Percentiles rank a stretch among this genome's conserved stretches.
Conservation (phyloP, 2,113 vertebrate genomes). For the Archocentrus centrarchus region DNA sequence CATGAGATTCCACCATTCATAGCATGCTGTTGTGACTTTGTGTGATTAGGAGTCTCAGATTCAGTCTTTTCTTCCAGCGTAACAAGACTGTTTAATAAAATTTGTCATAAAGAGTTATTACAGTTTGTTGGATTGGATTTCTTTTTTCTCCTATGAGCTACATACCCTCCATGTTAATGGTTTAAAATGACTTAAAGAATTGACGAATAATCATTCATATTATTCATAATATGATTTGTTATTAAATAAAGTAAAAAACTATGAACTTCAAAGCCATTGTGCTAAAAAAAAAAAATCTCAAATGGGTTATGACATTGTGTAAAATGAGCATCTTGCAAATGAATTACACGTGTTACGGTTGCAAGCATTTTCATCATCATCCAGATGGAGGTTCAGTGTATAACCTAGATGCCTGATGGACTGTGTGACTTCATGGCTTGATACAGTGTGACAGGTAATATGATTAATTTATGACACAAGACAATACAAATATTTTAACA, state of each 20-base stretch:
- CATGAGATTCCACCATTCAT: background rate
- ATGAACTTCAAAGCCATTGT: background rate
- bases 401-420: slow-evolving; percentile 50
- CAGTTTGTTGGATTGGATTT: background rate
- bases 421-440: slow-evolving; percentile 40
- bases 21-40: background rate
- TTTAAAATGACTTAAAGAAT: background rate
- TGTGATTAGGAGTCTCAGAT: background rate
- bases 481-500: slow-evolving; percentile 58
- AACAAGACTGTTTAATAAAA: background rate
- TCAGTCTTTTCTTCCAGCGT: background rate
- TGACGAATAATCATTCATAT: background rate
- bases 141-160: background rate
- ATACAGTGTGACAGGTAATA: slow-evolving; percentile 54
- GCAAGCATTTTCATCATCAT: slow-evolving; percentile 45
- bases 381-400: slow-evolving; percentile 33
- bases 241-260: background rate
- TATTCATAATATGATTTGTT: background rate
- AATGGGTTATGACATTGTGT: slow-evolving; percentile 24
- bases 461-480: slow-evolving; percentile 54
- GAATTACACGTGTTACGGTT: slow-evolving; percentile 40
- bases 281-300: background rate
- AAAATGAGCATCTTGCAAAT: slow-evolving; percentile 46
- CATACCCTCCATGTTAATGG: background rate
- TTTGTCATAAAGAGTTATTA: background rate